Evolutionary conservation across 2,113 vertebrate genomes (phyloP).

Genomic region (Eulacestoma nigropectus): DNA sequence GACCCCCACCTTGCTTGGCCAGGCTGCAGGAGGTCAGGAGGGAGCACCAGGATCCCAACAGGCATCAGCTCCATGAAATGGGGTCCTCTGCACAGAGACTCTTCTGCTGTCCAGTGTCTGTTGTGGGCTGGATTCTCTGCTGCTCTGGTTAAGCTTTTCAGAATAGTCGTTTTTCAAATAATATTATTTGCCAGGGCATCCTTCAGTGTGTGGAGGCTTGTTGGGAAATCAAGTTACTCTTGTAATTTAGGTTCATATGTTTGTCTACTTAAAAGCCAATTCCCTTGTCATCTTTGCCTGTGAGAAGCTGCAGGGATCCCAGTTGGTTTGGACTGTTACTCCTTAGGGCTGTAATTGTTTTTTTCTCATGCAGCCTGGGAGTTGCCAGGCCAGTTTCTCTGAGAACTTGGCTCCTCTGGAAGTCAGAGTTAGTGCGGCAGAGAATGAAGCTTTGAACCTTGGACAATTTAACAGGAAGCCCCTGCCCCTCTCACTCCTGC

Average conservation of each 20-base stretch:
- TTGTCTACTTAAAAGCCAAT: not conserved
- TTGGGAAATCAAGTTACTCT: not conserved
- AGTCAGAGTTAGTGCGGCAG: not conserved
- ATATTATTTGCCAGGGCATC: not conserved
- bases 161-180: not conserved
- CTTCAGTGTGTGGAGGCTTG: not conserved
- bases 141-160: not conserved
- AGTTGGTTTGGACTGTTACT: not conserved
- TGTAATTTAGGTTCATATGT: not conserved
- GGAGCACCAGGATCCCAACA: not conserved
- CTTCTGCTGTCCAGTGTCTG: not conserved
- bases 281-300: not conserved
- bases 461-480: not conserved
- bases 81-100: not conserved
- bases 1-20: not conserved
- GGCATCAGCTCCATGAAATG: not conserved
- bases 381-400: not conserved
- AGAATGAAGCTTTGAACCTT: not conserved
- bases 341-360: not conserved
- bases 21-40: not conserved
- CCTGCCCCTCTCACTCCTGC: not conserved
- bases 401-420: not conserved
- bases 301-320: slow-evolving; percentile 21
- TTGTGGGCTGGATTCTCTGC: not conserved
- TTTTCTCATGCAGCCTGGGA: not conserved